Percentiles rank a stretch among this genome's conserved stretches.
These are phyloP conservation scores for Alosa alosa DNA, from an alignment of 2,113 vertebrate genomes.

Conservation along the genomic window DNA sequence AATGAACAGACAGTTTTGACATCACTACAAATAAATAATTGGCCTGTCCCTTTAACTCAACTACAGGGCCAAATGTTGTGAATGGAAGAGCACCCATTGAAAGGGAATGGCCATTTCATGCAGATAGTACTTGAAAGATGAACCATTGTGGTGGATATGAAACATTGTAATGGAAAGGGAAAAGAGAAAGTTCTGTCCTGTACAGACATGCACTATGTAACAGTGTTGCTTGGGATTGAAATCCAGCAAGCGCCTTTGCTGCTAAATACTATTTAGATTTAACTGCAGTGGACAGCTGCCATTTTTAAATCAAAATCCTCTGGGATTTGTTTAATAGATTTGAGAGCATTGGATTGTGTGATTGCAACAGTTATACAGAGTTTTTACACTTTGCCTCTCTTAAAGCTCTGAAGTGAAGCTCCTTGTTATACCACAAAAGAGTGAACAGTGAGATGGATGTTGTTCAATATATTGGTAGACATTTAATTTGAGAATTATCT, in stretches of 20 bases:
- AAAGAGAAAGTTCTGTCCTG: conserved; percentile 3
- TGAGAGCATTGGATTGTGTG: background rate
- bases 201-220: background rate
- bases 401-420: background rate
- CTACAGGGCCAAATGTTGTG: background rate
- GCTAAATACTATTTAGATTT: conserved; percentile 1
- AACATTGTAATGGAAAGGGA: background rate
- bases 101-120: background rate
- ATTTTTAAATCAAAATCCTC: background rate
- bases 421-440: background rate
- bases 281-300: conserved; percentile 1
- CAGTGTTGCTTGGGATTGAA: background rate
- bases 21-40: background rate
- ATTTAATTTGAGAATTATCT: background rate
- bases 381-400: background rate
- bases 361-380: background rate
- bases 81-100: background rate
- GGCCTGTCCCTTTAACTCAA: background rate
- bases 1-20: background rate
- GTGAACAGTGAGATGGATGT: background rate
- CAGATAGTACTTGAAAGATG: background rate
- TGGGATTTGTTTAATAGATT: background rate
- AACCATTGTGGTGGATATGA: background rate
- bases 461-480: background rate
- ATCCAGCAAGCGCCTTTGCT: conserved; percentile 8